phyloP scores from a whole-genome alignment of 2,113 vertebrate genomes.

The Actinemys pallida region DNA sequence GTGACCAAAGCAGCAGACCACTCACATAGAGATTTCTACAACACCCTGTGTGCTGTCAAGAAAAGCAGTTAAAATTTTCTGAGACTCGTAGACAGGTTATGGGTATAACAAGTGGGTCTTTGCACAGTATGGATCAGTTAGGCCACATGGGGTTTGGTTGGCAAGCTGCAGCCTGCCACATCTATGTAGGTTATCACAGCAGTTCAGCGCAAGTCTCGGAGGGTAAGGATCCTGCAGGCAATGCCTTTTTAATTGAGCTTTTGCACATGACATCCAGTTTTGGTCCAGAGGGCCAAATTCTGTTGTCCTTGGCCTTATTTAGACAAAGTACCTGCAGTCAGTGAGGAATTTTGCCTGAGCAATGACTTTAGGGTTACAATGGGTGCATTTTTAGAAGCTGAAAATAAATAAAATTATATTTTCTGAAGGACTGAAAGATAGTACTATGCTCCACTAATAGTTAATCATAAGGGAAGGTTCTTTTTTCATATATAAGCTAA shows the following conservation, averaged over 20 bases:
- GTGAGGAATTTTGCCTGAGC: background rate
- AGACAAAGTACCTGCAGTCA: background rate
- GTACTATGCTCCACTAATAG: background rate
- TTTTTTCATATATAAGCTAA: background rate
- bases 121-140: background rate
- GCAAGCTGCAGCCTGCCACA: background rate
- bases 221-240: background rate
- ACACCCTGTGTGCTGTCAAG: background rate
- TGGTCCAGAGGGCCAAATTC: background rate
- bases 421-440: background rate
- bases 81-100: background rate
- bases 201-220: background rate
- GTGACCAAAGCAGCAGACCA: background rate
- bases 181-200: background rate
- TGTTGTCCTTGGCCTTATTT: background rate
- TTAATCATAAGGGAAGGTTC: background rate
- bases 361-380: background rate
- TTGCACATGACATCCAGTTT: background rate
- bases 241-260: background rate
- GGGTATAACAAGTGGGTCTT: background rate
- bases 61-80: conserved; percentile 3
- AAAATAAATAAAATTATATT: background rate
- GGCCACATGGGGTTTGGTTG: background rate
- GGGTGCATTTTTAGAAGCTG: background rate
- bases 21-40: background rate